phyloP scores from a whole-genome alignment of 2,888 invertebrate genomes.

The Smittia sp. region DNA sequence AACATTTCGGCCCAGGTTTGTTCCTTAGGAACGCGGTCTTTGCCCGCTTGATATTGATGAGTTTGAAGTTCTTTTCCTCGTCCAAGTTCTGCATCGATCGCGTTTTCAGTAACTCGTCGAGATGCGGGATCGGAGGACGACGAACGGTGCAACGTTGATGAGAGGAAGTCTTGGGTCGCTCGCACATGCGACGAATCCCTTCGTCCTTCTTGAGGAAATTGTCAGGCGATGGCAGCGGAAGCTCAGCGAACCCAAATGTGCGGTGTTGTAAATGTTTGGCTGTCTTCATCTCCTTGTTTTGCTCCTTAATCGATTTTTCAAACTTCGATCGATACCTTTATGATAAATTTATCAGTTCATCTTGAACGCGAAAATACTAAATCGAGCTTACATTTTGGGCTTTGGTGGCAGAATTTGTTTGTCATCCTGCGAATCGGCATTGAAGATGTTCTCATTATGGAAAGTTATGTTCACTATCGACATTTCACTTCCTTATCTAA shows the following conservation, averaged over 20 bases:
- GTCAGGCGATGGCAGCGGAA: conserved; percentile 59
- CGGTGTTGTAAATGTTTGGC: conserved; percentile 55
- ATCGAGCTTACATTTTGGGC: conserved; percentile 54
- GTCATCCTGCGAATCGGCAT: conserved; percentile 56
- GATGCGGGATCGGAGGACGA: conserved; percentile 46
- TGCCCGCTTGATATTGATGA: conserved; percentile 62
- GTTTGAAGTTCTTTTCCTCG: conserved; percentile 52
- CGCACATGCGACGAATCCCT: conserved; percentile 53
- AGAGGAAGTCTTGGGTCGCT: conserved; percentile 45
- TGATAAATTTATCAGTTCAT: background rate
- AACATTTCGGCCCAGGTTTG: conserved; percentile 58
- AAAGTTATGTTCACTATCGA: conserved; percentile 63
- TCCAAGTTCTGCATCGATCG: conserved; percentile 38
- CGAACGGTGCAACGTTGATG: conserved; percentile 44
- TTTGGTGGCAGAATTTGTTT: conserved; percentile 54
- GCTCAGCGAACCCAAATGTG: conserved; percentile 68
- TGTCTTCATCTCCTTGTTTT: conserved; percentile 51
- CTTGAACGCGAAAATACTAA: background rate
- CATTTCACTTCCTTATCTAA: conserved; percentile 53
- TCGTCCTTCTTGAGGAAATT: conserved; percentile 64
- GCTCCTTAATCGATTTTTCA: conserved; percentile 45
- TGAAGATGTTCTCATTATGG: conserved; percentile 67
- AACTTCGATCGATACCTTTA: conserved; percentile 53
- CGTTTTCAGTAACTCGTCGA: conserved; percentile 43
- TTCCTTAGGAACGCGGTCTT: conserved; percentile 56